phyloP scores from a whole-genome alignment of 2,888 invertebrate genomes.

The Xestia rhomboidea region DNA sequence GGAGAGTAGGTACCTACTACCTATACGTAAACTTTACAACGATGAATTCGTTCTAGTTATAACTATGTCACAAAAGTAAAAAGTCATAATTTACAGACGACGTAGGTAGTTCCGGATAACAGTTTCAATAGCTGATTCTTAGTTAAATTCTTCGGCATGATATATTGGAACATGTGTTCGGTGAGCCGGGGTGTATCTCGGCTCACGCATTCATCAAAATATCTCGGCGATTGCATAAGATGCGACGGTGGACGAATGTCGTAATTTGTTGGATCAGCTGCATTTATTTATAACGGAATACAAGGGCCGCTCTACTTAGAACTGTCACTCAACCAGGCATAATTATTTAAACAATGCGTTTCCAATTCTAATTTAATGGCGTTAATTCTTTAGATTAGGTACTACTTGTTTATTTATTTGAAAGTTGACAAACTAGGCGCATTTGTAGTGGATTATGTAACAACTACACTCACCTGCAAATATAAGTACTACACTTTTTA shows the following conservation, averaged over 20 bases:
- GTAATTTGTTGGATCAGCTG: conserved; percentile 50
- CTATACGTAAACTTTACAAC: neutral
- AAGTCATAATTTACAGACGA: conserved; percentile 18
- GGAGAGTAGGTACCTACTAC: no score
- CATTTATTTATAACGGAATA: conserved; percentile 63
- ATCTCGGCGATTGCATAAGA: conserved; percentile 52
- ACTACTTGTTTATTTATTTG: neutral
- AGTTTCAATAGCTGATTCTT: conserved; percentile 11
- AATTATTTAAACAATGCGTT: neutral
- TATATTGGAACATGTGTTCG: conserved; percentile 39
- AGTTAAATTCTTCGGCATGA: conserved; percentile 11
- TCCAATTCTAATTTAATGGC: neutral
- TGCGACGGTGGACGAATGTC: conserved; percentile 40
- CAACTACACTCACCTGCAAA: no score
- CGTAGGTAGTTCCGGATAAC: neutral
- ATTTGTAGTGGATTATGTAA: neutral
- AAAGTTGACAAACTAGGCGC: neutral
- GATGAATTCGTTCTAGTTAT: conserved; percentile 4
- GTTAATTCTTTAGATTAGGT: neutral
- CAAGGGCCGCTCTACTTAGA: conserved; percentile 38
- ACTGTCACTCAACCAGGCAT: conserved; percentile 47
- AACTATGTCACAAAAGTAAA: conserved; percentile 22
- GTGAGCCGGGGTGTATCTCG: conserved; percentile 22
- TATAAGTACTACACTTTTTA: no score
- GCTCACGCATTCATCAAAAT: conserved; percentile 54